Evolutionary conservation across 2,113 vertebrate species (phyloP), one percentile per base, ranked within the genome.

Genomic region (Pedionomus torquatus): DNA sequence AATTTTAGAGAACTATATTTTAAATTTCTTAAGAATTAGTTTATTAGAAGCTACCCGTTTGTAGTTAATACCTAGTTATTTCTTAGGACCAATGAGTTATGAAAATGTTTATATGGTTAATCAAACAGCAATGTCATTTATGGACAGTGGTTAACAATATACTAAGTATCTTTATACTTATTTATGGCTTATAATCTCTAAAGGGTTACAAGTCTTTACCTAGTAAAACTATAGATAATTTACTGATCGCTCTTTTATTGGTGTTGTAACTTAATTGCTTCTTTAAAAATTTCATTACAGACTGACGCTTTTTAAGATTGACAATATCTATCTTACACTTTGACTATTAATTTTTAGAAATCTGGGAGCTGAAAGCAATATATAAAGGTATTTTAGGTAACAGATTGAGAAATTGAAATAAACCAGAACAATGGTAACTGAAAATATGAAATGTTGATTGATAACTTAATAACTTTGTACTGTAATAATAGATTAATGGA

Each of bases 221-320:
- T 61, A 63, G 79, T 97, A 97, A 95, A 93, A 76, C 55, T 68
- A 75, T 46, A 88, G 94, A 86, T 69, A 95, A 96, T 95, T 97
- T 97, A 91, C 74, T 93, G 92, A 83, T 89, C 30, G 7, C 43
- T 70, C 9, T 87, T 98, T 94, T 90, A 94, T 84, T 96, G 84
- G 28, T 46, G 21, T 85, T 85, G 81, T 91, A 97, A 92, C 71
- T 90, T 90, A 58, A 65, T 37, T 23, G 41, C 16, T 72, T 55
- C 82, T 94, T 91, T 77, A 81, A 93, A 93, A 96, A 37, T 82
- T 89, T 89, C 43, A 54, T 82, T 96, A 54, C 74, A 64, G n/a
- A n/a, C 37, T 95, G 28, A 95, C 79, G 71, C 41, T 70, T 84
- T 95, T 90, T 92, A 79, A 92, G 85, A 58, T 89, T 81, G 41